A percentile compares a stretch with the other conserved stretches of the same genome.
Conservation (phyloP, 2,888 invertebrate genomes). For the Drosophila stalkeri region DNA sequence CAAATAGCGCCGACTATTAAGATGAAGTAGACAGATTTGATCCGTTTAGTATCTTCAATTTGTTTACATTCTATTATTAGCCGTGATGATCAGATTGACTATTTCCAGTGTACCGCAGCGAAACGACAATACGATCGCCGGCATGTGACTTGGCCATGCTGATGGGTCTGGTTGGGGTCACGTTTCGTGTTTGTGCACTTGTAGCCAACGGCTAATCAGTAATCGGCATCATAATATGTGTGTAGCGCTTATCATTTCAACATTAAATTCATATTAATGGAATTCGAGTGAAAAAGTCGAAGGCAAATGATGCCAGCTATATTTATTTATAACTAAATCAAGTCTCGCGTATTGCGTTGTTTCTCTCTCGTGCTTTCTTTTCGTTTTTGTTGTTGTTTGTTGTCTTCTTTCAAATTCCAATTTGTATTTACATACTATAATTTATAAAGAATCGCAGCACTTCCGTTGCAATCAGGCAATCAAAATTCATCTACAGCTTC, state of each 20-base stretch:
- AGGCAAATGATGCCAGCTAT: constrained; percentile 46
- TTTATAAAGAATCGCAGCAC: constrained; percentile 1
- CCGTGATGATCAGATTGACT: background rate
- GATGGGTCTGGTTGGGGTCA: constrained; percentile 13
- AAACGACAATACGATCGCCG: background rate
- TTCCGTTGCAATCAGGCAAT: constrained; percentile 32
- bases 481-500: constrained; percentile 1
- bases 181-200: constrained; percentile 30
- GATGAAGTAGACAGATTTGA: background rate
- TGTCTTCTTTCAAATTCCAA: background rate
- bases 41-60: background rate
- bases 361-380: background rate
- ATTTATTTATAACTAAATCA: constrained; percentile 30
- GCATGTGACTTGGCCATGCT: constrained; percentile 22
- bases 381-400: background rate
- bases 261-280: constrained; percentile 32
- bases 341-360: constrained; percentile 44
- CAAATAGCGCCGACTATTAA: background rate
- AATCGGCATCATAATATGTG: constrained; percentile 15
- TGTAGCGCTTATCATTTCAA: constrained; percentile 37
- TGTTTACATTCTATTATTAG: constrained; percentile 7
- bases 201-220: background rate
- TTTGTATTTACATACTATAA: background rate
- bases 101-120: background rate
- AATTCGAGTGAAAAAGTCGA: constrained; percentile 33